Evolutionary conservation across 2,113 vertebrate genomes (phyloP).

Genomic region (Geococcyx californianus): DNA sequence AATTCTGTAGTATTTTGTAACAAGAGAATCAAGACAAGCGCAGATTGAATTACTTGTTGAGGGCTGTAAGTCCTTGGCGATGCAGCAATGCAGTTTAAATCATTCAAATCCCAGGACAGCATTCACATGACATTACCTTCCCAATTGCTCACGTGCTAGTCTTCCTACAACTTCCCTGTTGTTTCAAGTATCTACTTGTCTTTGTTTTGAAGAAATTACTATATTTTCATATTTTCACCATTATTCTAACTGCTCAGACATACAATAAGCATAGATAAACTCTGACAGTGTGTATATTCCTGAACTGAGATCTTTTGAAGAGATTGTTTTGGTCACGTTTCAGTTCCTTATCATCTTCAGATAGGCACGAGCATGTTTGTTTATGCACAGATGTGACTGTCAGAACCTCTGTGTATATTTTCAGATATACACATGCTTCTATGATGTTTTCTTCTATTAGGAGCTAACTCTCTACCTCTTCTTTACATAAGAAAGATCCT

Average conservation of each 20-base stretch:
- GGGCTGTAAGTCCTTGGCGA: not conserved
- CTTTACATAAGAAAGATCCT: not conserved
- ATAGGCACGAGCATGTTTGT: fast-evolving
- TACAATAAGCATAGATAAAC: not conserved
- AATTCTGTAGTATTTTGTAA: not conserved
- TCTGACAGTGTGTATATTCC: not conserved
- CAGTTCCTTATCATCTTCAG: not conserved
- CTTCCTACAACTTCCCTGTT: not conserved
- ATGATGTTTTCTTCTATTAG: not conserved
- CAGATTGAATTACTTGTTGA: not conserved
- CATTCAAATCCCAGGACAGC: not conserved
- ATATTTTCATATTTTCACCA: not conserved
- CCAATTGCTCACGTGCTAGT: not conserved
- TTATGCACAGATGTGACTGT: not conserved
- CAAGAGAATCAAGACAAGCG: not conserved
- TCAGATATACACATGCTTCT: not conserved
- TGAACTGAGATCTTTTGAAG: not conserved
- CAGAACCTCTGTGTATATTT: not conserved
- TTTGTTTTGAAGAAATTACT: not conserved
- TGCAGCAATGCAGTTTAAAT: not conserved
- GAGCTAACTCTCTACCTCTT: not conserved
- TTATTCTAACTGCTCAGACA: not conserved
- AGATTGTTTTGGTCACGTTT: not conserved
- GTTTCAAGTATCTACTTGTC: not conserved
- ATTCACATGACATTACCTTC: not conserved